phyloP scores from a whole-genome alignment of 2,113 vertebrate genomes.

The Ailurus styani region DNA sequence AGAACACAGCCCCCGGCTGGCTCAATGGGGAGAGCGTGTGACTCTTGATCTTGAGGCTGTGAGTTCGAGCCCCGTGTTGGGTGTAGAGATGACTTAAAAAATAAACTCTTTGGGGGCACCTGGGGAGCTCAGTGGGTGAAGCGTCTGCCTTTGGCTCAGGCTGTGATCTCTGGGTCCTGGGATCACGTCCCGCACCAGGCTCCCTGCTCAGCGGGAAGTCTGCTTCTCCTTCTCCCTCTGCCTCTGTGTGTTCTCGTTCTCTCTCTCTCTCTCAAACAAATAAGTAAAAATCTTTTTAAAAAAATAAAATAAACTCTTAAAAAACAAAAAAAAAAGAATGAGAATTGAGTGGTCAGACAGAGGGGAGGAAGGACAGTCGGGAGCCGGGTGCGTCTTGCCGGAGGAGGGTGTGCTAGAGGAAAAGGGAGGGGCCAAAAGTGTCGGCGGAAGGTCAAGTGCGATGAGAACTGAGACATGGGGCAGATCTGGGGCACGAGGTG shows the following conservation, averaged over 20 bases:
- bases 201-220: no score
- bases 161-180: no score
- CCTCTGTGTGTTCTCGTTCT: no score
- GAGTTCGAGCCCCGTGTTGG: background rate
- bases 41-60: background rate
- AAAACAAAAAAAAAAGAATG: background rate
- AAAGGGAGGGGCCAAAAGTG: fast-evolving
- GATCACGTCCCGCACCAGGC: fast-evolving
- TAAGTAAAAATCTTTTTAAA: no score
- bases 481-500: background rate
- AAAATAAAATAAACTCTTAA: no score
- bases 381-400: background rate
- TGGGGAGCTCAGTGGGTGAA: no score
- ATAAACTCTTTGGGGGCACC: background rate
- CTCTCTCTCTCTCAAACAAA: no score
- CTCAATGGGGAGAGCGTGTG: background rate
- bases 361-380: background rate
- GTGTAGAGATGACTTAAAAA: background rate
- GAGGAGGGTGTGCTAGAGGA: background rate
- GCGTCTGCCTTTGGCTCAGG: no score
- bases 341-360: background rate
- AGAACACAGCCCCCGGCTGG: background rate
- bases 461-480: background rate
- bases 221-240: no score
- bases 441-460: background rate